Conservation (phyloP, 2,113 vertebrate species). For the Nettapus auritus region DNA sequence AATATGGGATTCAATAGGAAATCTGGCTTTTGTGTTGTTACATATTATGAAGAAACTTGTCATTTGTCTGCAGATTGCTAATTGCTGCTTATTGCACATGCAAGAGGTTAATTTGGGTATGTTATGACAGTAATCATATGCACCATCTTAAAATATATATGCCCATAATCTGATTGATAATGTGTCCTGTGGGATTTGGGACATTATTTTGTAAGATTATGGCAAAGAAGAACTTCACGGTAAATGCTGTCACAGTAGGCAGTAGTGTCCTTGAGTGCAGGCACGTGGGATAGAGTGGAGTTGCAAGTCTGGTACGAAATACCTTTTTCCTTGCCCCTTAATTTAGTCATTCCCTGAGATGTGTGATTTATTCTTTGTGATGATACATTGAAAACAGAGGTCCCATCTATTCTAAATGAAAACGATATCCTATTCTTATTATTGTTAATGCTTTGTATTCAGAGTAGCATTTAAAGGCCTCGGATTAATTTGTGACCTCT, state of each 20-base stretch:
- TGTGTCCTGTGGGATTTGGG: not conserved
- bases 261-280: not conserved
- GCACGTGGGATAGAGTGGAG: not conserved
- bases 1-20: slow-evolving; percentile 66
- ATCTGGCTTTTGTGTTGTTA: slow-evolving; percentile 41
- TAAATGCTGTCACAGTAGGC: not conserved
- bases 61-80: slow-evolving; percentile 60
- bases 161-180: not conserved
- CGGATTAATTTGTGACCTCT: slow-evolving; percentile 18
- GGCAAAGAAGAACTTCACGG: not conserved
- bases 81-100: slow-evolving; percentile 44
- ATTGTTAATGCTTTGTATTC: slow-evolving; percentile 29
- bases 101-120: slow-evolving; percentile 40
- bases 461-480: slow-evolving; percentile 22
- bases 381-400: not conserved
- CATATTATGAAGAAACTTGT: slow-evolving; percentile 12
- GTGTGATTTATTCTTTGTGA: slow-evolving; percentile 18
- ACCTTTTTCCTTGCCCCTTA: not conserved
- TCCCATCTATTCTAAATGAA: slow-evolving; percentile 35
- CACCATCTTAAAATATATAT: not conserved
- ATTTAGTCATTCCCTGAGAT: slow-evolving; percentile 25
- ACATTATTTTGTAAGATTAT: not conserved
- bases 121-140: not conserved
- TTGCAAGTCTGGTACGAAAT: not conserved
- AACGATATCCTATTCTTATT: slow-evolving; percentile 31